Base-by-base conservation (phyloP, 2,113 vertebrate species). In the Phrynocephalus versicolor region DNA sequence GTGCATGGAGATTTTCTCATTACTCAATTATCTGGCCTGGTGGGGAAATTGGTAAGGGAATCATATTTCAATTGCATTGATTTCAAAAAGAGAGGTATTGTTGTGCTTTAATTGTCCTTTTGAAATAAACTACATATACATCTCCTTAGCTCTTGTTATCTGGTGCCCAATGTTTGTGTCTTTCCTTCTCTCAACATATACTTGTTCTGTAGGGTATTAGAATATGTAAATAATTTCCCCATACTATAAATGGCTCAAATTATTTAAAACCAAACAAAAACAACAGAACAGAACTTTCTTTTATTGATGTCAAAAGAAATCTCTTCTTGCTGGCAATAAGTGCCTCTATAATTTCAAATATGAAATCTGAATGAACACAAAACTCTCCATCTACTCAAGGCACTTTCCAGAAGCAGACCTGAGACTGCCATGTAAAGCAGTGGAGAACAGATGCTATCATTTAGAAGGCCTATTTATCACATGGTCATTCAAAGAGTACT, bases 391-490 rank as follows among this genome's bases (percentile, higher is more conserved):
- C 7, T 35, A 72, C 72, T 64, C 27, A 83, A 55, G 1, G 35
- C 65, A 12, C 57, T 81, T n/a, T 6, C 23, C 80, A 3, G 27
- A 88, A 58, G 57, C 57, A 71, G 27, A 82, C 58, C 2, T n/a
- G 19, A 9, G 14, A 8, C 57, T 62, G 14, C 35, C 13, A 74
- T 45, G 85, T 15, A 3, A 86, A 89, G 88, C 76, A 84, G n/a
- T 90, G 90, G 58, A 79, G 62, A 90, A 84, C 79, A 92, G 84
- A 89, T 90, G 82, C 87, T 81, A 87, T 82, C 13, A 9, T 84
- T 92, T 89, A 82, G 72, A 82, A 88, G 81, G 75, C 73, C 89
- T 88, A 82, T 79, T 85, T 91, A 82, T 85, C 84, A 25, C n/a
- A 72, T 83, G 70, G 76, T 87, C 81, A 88, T 86, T 92, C 91